phyloP scores from a whole-genome alignment of 2,113 vertebrate species.

The Argyrosomus japonicus region DNA sequence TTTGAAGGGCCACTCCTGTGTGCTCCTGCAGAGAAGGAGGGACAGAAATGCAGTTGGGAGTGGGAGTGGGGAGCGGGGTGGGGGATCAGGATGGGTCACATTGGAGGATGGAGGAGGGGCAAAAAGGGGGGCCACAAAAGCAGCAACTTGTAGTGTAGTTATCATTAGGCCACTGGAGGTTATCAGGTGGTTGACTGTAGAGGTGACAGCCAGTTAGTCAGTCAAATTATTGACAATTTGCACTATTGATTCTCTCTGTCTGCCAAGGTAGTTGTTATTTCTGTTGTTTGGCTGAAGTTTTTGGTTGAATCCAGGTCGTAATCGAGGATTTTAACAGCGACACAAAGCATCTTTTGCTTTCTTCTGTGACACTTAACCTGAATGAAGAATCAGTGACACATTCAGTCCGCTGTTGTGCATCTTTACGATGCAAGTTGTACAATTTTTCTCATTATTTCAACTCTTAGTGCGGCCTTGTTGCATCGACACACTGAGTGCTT shows the following conservation, averaged over 20 bases:
- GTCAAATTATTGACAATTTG: not conserved
- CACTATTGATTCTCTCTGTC: too few relatives aligned
- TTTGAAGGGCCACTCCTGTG: conserved; percentile 4
- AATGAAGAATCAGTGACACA: not conserved
- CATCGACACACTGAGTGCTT: not conserved
- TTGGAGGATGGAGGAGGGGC: not conserved
- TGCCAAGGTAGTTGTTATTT: too few relatives aligned
- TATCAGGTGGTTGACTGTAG: not conserved
- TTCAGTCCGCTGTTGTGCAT: not conserved
- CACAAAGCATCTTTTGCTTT: not conserved
- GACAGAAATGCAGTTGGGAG: not conserved
- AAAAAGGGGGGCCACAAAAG: not conserved
- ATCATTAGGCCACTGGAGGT: too few relatives aligned
- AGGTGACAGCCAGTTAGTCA: not conserved
- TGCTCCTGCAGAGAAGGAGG: conserved; percentile 27
- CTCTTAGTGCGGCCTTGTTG: not conserved
- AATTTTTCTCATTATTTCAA: not conserved
- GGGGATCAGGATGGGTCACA: not conserved
- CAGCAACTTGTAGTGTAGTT: not conserved
- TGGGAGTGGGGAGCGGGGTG: not conserved
- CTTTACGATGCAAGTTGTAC: not conserved
- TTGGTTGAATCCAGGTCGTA: too few relatives aligned
- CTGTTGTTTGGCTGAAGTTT: too few relatives aligned
- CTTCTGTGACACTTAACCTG: too few relatives aligned
- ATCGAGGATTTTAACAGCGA: not conserved